Conservation (phyloP, 2,797 vertebrate species). For the Rachycentron canadum region DNA sequence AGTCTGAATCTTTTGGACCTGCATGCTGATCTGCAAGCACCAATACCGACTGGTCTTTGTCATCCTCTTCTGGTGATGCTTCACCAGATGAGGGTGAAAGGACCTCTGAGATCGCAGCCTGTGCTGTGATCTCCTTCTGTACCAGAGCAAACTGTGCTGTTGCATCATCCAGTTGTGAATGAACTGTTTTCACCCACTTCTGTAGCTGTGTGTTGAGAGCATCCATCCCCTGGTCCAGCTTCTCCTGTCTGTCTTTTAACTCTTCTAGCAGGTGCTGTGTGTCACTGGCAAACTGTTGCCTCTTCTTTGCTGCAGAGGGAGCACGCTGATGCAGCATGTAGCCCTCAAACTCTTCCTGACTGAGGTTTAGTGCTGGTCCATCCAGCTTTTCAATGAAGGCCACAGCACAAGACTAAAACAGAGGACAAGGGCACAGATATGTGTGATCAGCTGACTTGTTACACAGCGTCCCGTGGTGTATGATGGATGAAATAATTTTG, state of each 20-base stretch:
- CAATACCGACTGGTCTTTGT: constrained; percentile 40
- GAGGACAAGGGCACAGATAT: neutral
- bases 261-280: constrained; percentile 80
- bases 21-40: constrained; percentile 49
- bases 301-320: constrained; percentile 41
- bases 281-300: constrained; percentile 62
- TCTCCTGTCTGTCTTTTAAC: constrained; percentile 82
- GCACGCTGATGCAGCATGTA: constrained; percentile 81
- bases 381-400: constrained; percentile 89
- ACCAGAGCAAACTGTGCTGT: constrained; percentile 58
- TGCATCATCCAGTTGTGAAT: constrained; percentile 81
- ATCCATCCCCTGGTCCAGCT: constrained; percentile 77
- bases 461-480: neutral
- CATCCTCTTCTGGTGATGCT: constrained; percentile 17
- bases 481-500: neutral
- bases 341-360: constrained; percentile 83
- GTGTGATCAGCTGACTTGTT: neutral
- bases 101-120: constrained; percentile 38
- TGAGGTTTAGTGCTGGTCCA: constrained; percentile 86
- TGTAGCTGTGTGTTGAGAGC: constrained; percentile 79
- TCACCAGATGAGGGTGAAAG: constrained; percentile 30
- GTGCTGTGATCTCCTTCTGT: constrained; percentile 66
- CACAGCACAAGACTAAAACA: constrained; percentile 85
- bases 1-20: constrained; percentile 59
- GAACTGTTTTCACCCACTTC: constrained; percentile 81